phyloP scores from a whole-genome alignment of 1,140 invertebrate genomes.

The Chrysopa pallens region DNA sequence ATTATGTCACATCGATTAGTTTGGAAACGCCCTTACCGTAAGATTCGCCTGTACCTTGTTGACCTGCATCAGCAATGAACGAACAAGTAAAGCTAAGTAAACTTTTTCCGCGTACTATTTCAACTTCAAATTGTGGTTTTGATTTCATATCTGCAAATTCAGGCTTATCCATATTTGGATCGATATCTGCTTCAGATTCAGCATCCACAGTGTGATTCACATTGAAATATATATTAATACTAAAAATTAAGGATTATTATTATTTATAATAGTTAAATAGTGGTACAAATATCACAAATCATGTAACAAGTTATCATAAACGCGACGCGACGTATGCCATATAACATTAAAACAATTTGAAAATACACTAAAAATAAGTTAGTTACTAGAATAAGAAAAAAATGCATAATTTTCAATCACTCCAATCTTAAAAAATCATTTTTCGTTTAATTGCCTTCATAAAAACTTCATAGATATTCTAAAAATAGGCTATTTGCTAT shows the following conservation, averaged over 20 bases:
- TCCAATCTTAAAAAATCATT: too few relatives aligned
- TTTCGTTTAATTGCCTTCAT: too few relatives aligned
- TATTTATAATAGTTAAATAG: too few relatives aligned
- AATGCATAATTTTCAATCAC: too few relatives aligned
- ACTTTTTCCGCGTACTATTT: conserved; percentile 52
- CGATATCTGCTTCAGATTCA: conserved; percentile 43
- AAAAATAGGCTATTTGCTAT: too few relatives aligned
- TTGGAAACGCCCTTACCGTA: conserved; percentile 37
- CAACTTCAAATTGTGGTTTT: conserved; percentile 72
- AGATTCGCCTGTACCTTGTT: conserved; percentile 43
- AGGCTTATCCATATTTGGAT: conserved; percentile 41
- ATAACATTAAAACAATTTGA: too few relatives aligned
- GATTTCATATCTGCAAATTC: conserved; percentile 67
- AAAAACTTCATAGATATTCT: too few relatives aligned
- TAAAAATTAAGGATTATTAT: conserved; percentile 20
- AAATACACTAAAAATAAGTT: too few relatives aligned
- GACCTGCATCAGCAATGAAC: conserved; percentile 39
- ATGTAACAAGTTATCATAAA: too few relatives aligned
- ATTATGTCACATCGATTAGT: not conserved
- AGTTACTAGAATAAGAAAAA: too few relatives aligned
- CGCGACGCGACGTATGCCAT: too few relatives aligned
- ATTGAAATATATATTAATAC: conserved; percentile 62
- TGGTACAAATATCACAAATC: too few relatives aligned
- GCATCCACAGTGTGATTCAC: conserved; percentile 81
- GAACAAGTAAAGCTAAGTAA: conserved; percentile 70